phyloP scores from a whole-genome alignment of 2,888 invertebrate species.

The Acanthococcus lagerstroemiae region DNA sequence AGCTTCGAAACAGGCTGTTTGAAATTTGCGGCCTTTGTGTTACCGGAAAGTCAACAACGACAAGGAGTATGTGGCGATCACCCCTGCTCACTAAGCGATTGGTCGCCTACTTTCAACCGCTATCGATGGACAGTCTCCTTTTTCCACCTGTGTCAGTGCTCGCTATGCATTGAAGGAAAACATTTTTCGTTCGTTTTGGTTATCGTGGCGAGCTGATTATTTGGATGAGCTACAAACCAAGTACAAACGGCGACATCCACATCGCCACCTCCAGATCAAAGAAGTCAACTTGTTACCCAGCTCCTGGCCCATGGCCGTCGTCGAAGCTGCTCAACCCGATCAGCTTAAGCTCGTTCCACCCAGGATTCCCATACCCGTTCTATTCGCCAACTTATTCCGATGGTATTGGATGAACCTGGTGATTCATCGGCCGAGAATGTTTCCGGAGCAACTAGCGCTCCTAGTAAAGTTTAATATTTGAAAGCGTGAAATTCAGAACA shows the following conservation, averaged over 20 bases:
- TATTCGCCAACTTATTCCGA: background rate
- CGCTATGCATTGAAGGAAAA: background rate
- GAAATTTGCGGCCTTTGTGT: too few relatives aligned
- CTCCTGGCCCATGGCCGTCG: too few relatives aligned
- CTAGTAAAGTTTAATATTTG: background rate
- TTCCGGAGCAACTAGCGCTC: too few relatives aligned
- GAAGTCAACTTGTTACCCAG: background rate
- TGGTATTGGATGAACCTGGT: background rate
- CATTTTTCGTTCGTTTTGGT: too few relatives aligned
- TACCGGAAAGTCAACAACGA: too few relatives aligned
- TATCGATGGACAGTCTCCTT: background rate
- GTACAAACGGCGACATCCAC: slow-evolving; percentile 36
- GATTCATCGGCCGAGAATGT: background rate
- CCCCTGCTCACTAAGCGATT: too few relatives aligned
- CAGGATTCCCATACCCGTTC: background rate
- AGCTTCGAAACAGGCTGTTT: too few relatives aligned
- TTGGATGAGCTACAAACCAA: slow-evolving; percentile 36
- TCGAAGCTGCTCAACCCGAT: too few relatives aligned
- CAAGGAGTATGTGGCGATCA: too few relatives aligned
- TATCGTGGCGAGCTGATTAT: slow-evolving; percentile 38
- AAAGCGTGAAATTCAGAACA: too few relatives aligned
- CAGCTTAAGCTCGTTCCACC: background rate
- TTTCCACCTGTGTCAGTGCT: background rate
- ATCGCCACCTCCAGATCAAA: background rate
- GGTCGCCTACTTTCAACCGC: slow-evolving; percentile 37